A percentile compares a stretch with the other conserved stretches of the same genome.
Conservation (phyloP, 1,140 invertebrate genomes). For the Euwallacea fornicatus region DNA sequence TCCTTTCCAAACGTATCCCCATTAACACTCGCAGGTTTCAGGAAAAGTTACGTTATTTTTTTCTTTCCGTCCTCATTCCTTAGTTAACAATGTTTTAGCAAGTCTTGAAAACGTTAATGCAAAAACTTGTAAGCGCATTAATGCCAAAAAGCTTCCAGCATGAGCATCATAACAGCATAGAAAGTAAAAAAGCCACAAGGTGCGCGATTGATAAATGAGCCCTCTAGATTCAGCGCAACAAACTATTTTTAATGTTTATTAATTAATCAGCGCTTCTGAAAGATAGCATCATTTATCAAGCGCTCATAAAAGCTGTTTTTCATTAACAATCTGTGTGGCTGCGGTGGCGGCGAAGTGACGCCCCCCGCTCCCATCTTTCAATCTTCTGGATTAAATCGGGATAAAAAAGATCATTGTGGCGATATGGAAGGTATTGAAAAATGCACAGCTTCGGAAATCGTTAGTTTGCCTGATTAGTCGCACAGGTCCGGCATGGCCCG, state of each 20-base stretch:
- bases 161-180: neutral
- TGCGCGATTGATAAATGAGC: slow-evolving; percentile 35
- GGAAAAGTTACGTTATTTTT: no score
- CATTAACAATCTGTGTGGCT: slow-evolving; percentile 33
- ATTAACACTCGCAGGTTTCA: no score
- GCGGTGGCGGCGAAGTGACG: slow-evolving; percentile 3
- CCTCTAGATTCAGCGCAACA: slow-evolving; percentile 36
- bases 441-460: neutral
- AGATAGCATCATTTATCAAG: slow-evolving; percentile 42
- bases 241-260: slow-evolving; percentile 43
- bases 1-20: no score
- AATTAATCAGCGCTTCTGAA: slow-evolving; percentile 42
- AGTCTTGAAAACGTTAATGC: no score
- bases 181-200: slow-evolving; percentile 24
- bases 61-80: no score
- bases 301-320: slow-evolving; percentile 43
- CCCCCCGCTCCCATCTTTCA: slow-evolving; percentile 17
- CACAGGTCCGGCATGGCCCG: neutral
- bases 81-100: no score
- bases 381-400: slow-evolving; percentile 29
- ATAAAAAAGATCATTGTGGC: slow-evolving; percentile 25
- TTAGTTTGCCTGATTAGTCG: neutral
- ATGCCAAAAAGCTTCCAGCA: neutral
- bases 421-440: slow-evolving; percentile 21
- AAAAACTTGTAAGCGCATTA: neutral